Evolutionary conservation across 2,113 vertebrate species (phyloP).

Genomic region (Corydoras maculifer): DNA sequence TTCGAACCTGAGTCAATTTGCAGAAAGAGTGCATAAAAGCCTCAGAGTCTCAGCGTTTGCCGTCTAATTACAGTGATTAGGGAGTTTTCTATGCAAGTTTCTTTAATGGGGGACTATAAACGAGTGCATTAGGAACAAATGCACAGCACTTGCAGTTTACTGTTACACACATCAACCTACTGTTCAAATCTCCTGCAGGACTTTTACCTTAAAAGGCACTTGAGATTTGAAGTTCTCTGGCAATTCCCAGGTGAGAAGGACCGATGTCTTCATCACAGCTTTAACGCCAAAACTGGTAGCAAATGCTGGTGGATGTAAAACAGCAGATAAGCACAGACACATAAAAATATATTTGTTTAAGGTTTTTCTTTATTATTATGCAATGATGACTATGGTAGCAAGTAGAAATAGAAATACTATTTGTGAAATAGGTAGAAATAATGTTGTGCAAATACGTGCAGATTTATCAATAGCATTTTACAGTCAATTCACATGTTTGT

Average conservation of each 20-base stretch:
- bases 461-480: no score
- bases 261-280: constrained; percentile 87
- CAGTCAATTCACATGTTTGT: no score
- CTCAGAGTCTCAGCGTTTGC: constrained; percentile 4
- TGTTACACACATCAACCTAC: not conserved
- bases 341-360: not conserved
- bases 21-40: constrained; percentile 25
- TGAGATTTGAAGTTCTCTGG: constrained; percentile 84
- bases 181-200: not conserved
- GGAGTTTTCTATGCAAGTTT: constrained; percentile 14
- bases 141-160: constrained; percentile 2
- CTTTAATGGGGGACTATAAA: constrained; percentile 12
- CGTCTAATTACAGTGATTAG: constrained; percentile 16
- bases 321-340: not conserved
- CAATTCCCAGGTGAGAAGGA: constrained; percentile 93
- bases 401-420: no score
- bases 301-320: constrained; percentile 69
- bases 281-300: constrained; percentile 91
- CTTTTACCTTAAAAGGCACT: constrained; percentile 83
- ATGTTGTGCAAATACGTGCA: no score
- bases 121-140: constrained; percentile 11
- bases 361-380: not conserved
- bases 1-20: constrained; percentile 7
- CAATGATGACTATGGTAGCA: no score
- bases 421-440: no score